Evolutionary conservation across 2,888 invertebrate genomes (phyloP).

Genomic region (Idaea dimidiata): DNA sequence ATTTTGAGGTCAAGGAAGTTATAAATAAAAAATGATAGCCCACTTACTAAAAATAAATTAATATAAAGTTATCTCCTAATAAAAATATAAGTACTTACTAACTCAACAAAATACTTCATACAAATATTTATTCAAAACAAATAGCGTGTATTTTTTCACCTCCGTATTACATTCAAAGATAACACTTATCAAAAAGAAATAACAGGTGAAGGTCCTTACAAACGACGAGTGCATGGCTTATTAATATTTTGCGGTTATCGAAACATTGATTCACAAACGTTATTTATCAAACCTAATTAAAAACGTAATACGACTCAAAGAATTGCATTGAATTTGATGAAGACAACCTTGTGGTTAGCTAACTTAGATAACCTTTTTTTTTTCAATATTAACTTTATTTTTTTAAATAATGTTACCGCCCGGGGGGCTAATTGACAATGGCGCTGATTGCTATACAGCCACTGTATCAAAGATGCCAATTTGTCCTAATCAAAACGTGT

Average conservation of each 20-base stretch:
- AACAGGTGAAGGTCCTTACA: constrained; percentile 40
- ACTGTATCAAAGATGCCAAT: constrained; percentile 25
- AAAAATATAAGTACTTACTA: not conserved
- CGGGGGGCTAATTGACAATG: constrained; percentile 45
- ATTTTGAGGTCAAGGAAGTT: not conserved
- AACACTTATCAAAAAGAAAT: constrained; percentile 27
- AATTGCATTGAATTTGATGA: constrained; percentile 33
- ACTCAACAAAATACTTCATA: constrained; percentile 5
- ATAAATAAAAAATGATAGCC: not conserved
- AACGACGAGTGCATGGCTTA: constrained; percentile 29
- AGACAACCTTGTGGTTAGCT: constrained; percentile 39
- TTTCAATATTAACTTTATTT: constrained; percentile 36
- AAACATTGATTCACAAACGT: constrained; percentile 30
- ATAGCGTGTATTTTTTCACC: not conserved
- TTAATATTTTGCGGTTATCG: constrained; percentile 40
- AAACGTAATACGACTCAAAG: constrained; percentile 31
- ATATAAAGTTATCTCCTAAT: constrained; percentile 2
- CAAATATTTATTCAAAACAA: constrained; percentile 14
- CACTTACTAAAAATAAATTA: not conserved
- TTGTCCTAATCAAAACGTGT: constrained; percentile 14
- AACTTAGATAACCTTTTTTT: constrained; percentile 30
- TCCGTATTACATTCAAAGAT: constrained; percentile 20
- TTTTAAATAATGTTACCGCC: constrained; percentile 34
- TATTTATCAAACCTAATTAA: constrained; percentile 39
- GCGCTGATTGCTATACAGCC: constrained; percentile 26